Conservation (phyloP, 2,797 vertebrate genomes). For the Poeciliopsis infans region DNA sequence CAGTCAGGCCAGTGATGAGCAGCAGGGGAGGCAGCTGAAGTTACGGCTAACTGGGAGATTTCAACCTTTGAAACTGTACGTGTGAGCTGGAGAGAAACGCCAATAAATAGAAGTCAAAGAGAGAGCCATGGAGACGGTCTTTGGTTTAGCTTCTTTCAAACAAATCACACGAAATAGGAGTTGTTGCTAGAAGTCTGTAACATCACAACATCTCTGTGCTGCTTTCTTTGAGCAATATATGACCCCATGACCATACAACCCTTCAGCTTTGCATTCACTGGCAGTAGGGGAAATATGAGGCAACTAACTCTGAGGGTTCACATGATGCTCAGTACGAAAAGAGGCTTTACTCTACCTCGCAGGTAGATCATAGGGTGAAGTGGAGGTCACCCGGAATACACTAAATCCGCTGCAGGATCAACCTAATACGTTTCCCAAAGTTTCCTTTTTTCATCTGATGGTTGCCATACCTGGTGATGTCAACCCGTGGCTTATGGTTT, state of each 20-base stretch:
- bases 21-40: conserved; percentile 46
- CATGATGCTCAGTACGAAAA: not conserved
- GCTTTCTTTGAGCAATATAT: conserved; percentile 3
- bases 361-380: not conserved
- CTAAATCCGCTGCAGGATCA: too few relatives aligned
- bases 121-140: conserved; percentile 29
- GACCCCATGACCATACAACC: not conserved
- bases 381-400: not conserved
- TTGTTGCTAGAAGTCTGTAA: conserved; percentile 13
- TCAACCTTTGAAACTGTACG: conserved; percentile 30
- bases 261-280: not conserved
- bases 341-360: not conserved
- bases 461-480: too few relatives aligned
- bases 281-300: not conserved
- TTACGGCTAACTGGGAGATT: conserved; percentile 35
- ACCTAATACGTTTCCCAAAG: too few relatives aligned
- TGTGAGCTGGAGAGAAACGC: conserved; percentile 7
- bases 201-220: conserved; percentile 2
- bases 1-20: conserved; percentile 40
- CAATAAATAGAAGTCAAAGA: conserved; percentile 20
- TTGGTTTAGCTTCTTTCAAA: conserved; percentile 40
- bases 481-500: too few relatives aligned
- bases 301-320: not conserved
- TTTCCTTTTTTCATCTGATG: too few relatives aligned
- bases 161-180: conserved; percentile 13